A percentile compares a stretch with the other conserved stretches of the same genome.
phyloP scores from a whole-genome alignment of 2,888 invertebrate genomes.

The Habrosyne pyritoides region DNA sequence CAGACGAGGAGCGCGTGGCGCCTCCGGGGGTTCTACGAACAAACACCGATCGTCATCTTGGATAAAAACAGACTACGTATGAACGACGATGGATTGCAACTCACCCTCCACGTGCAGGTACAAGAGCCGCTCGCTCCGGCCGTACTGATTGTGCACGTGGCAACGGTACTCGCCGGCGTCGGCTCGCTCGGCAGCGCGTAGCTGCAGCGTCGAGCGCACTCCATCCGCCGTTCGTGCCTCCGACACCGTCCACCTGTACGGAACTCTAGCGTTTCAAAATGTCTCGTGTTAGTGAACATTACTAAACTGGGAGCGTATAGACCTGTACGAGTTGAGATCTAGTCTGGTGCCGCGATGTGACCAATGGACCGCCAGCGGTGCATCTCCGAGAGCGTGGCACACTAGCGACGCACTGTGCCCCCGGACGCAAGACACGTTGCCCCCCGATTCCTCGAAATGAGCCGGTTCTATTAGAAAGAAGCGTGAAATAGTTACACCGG shows the following conservation, averaged over 20 bases:
- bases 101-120: constrained; percentile 87
- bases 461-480: constrained; percentile 84
- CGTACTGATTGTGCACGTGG: constrained; percentile 87
- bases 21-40: constrained; percentile 86
- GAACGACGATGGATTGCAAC: background rate
- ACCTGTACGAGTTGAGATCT: constrained; percentile 85
- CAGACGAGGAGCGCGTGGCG: constrained; percentile 82
- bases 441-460: constrained; percentile 85
- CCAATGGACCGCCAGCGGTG: constrained; percentile 91
- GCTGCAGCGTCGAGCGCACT: constrained; percentile 86
- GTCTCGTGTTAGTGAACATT: background rate
- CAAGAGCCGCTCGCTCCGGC: constrained; percentile 85
- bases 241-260: constrained; percentile 81
- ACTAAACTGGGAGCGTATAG: background rate
- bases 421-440: constrained; percentile 84
- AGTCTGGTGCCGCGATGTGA: constrained; percentile 86
- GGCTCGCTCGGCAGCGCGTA: constrained; percentile 85
- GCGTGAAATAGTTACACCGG: background rate
- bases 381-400: constrained; percentile 91
- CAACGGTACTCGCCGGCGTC: constrained; percentile 90
- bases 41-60: background rate
- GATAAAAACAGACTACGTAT: background rate
- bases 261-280: background rate
- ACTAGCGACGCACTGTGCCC: constrained; percentile 83
- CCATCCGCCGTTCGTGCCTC: constrained; percentile 87